phyloP scores from a whole-genome alignment of 2,113 vertebrate species.

The Ceyx cyanopectus region DNA sequence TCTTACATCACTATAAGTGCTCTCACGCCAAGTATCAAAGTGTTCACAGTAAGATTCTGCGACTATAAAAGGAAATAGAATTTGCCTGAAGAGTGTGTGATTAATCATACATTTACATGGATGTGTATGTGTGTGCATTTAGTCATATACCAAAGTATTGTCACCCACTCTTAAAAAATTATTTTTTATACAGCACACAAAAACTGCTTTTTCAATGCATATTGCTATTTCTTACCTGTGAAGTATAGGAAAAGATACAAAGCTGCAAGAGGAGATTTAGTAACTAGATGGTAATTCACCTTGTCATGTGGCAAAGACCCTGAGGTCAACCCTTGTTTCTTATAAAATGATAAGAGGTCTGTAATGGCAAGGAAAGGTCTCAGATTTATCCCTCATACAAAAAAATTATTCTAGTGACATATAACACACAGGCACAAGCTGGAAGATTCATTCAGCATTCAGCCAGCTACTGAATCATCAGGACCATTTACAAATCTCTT shows the following conservation, averaged over 20 bases:
- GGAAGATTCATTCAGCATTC: not conserved
- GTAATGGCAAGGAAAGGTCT: not conserved
- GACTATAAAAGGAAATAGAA: not conserved
- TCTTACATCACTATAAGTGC: not conserved
- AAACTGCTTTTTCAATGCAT: not conserved
- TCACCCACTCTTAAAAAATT: not conserved
- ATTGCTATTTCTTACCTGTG: not conserved
- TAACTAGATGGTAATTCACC: not conserved
- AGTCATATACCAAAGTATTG: not conserved
- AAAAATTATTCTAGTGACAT: not conserved
- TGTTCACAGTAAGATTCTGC: not conserved
- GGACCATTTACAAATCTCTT: not conserved
- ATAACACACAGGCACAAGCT: not conserved
- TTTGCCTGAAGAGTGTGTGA: not conserved
- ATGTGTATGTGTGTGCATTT: not conserved
- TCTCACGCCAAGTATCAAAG: constrained; percentile 22
- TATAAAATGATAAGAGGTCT: not conserved
- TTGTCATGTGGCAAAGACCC: not conserved
- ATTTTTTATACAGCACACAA: not conserved
- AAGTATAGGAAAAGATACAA: not conserved
- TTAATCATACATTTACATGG: not conserved
- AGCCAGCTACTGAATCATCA: not conserved
- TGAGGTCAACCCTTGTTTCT: not conserved
- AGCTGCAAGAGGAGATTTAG: not conserved
- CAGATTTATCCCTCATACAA: not conserved